These are phyloP conservation scores for Nesometra sesokonis DNA, from an alignment of 35 echinoderm and acorn worm species.

Conservation along the genomic window DNA sequence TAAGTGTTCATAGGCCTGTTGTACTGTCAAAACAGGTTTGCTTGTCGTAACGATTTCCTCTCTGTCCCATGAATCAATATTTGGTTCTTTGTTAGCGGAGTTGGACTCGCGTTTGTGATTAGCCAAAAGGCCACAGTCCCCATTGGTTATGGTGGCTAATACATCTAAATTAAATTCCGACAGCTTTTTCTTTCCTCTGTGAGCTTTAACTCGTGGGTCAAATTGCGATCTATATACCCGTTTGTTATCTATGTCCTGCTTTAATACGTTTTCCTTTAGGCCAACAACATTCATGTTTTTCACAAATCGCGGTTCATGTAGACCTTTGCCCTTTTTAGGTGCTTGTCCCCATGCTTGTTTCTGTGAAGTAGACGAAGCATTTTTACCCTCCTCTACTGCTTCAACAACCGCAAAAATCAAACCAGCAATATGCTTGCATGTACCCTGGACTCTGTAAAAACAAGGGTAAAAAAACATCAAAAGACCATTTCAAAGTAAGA, in stretches of 20 bases:
- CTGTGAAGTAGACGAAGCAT: not conserved
- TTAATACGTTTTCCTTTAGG: not conserved
- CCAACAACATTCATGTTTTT: not conserved
- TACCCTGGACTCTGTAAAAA: not conserved
- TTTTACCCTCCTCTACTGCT: not conserved
- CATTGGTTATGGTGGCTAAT: conserved; percentile 32
- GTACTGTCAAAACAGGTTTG: not conserved
- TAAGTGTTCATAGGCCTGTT: not conserved
- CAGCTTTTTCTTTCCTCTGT: conserved; percentile 4
- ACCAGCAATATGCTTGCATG: not conserved
- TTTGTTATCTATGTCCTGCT: not conserved
- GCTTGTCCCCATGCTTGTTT: not conserved
- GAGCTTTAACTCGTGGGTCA: conserved; percentile 1
- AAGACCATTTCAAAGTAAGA: not conserved
- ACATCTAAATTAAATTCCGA: conserved; percentile 14
- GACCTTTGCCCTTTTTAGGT: not conserved
- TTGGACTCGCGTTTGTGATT: no score
- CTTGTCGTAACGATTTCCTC: no score
- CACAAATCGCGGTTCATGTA: not conserved
- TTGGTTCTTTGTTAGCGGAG: no score
- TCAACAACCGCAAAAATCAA: not conserved
- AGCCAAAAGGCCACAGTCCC: no score
- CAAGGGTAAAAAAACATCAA: not conserved
- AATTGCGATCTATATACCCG: not conserved
- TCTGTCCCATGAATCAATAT: no score